Evolutionary conservation across 2,797 vertebrate genomes (phyloP), one percentile per base, ranked within the genome.

Genomic region (Merluccius polli): DNA sequence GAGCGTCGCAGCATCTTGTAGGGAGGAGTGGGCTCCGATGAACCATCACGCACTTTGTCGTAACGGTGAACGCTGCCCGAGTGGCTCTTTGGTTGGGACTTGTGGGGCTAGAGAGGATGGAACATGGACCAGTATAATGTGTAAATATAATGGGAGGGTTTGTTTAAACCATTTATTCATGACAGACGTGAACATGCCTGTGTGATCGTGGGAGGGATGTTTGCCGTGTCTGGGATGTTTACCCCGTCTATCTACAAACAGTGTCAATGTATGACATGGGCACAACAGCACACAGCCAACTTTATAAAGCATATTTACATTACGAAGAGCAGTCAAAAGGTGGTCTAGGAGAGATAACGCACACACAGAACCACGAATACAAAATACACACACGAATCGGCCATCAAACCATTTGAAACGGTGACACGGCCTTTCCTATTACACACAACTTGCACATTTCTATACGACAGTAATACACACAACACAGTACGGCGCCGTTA

Each of bases 31-130:
- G 97, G 95, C 86, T 98, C 97, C 67, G 95, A 92, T 33, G 95
- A 90, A 81, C 88, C 88, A 87, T 99, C 97, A 76, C 97, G 96
- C 94, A 96, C 95, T 93, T 99, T 99, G 91, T 98, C 97, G 89
- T 98, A 95, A 85, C 96, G 96, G 90, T 98, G 96, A 93, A 98
- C 95, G 84, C 94, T 95, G 92, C 93, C 90, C 85, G 96, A 94
- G 88, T 99, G 97, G 95, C 95, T 96, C 95, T 99, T 99, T 87
- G 97, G 97, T 87, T 97, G 96, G 89, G 98, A 97, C 84, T 98
- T 99, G 90, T 94, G 91, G 90, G 92, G 87, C 93, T 94, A 78
- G 24, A 86, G 81, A 44, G 68, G 31, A 84, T 13, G 92, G 41
- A 72, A 27, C 13, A 75, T 2, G 0, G 27, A n/a, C 9, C 78